Evolutionary conservation across 1,140 invertebrate genomes (phyloP), one percentile per base, ranked within the genome.

Genomic region (Carposina sasakii): DNA sequence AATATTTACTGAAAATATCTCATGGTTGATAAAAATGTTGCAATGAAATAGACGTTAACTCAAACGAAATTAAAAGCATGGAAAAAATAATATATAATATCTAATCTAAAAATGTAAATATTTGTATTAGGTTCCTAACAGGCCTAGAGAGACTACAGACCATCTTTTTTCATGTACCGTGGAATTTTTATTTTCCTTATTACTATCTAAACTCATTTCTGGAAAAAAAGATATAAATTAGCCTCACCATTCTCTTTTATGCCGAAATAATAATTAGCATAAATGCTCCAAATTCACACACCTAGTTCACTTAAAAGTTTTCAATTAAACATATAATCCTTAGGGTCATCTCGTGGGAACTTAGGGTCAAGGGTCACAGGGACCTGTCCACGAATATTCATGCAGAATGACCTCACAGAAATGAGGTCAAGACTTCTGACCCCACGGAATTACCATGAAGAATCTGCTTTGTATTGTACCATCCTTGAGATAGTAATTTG

Each of bases 351-450:
- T n/a, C 77, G 74, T 81, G 77, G 68, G 76, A 82, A 79, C 62
- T 46, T 58, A 41, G 66, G 74, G 70, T 75, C 68, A 76, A 46
- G 57, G 74, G 74, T 79, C 72, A 73, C 21, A 24, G 20, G 15
- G 62, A 82, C 78, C 78, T 81, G 77, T 70, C 58, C 60, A 62
- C 50, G 71, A 73, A 72, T 68, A 71, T 74, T 62, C 64, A 65
- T 72, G 55, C 33, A 45, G 54, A 43, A 54, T 71, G 60, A 67
- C 60, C 61, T 60, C 42, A 46, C 42, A 40, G 51, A 59, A 61
- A 63, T 60, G 48, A 71, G 71, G 70, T 78, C 73, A 71, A 71
- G 70, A 79, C 72, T 68, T 69, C 34, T 82, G 70, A 82, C 76
- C 75, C 67, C 54, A 60, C 52, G 67, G 64, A 55, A 59, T 59